phyloP scores from a whole-genome alignment of 2,797 vertebrate genomes.

The Gallinago stenura region DNA sequence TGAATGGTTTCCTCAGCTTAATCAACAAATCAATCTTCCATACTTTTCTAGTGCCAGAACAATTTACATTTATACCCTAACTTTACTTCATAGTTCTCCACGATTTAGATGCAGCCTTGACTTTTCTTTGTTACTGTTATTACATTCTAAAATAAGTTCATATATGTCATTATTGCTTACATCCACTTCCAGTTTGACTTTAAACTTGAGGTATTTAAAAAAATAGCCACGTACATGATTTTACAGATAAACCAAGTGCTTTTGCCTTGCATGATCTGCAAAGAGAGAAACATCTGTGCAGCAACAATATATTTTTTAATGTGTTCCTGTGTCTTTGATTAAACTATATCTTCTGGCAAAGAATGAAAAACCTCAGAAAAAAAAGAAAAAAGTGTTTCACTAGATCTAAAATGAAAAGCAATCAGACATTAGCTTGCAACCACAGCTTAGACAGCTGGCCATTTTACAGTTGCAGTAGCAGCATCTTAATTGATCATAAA shows the following conservation, averaged over 20 bases:
- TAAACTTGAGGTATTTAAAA: background rate
- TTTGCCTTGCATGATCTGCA: background rate
- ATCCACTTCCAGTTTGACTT: background rate
- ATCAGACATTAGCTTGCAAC: background rate
- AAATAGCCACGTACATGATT: rapidly evolving
- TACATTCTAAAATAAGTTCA: background rate
- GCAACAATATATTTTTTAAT: background rate
- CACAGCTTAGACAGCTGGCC: background rate
- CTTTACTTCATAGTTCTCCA: background rate
- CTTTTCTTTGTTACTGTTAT: background rate
- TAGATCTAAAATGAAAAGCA: background rate
- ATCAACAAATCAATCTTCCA: conserved; percentile 38
- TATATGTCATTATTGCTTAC: background rate
- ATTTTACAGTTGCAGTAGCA: background rate
- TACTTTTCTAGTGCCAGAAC: background rate
- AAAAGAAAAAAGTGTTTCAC: background rate
- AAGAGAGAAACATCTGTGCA: background rate
- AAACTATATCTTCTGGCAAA: background rate
- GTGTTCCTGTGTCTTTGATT: background rate
- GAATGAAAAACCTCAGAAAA: background rate
- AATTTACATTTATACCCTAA: background rate
- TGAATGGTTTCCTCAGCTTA: conserved; percentile 17
- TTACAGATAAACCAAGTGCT: background rate
- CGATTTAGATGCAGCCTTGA: background rate
- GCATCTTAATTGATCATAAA: background rate